Base-by-base conservation (phyloP, 2,113 vertebrate genomes). In the Lontra canadensis region DNA sequence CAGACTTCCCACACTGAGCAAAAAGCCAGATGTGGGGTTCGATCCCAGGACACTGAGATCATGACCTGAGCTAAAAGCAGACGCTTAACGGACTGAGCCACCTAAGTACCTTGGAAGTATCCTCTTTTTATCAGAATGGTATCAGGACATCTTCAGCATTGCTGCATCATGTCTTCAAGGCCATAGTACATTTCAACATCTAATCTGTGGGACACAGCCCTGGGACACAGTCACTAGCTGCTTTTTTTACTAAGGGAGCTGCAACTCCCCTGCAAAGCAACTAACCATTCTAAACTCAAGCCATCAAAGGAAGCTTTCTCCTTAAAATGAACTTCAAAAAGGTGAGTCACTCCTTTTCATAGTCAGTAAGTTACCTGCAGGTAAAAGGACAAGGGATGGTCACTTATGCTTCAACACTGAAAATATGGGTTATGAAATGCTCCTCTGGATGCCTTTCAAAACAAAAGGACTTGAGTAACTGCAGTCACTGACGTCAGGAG, bases 281-380 rank as follows among this genome's bases (percentile, higher is more conserved):
- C 42, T 55, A 49, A 39, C 15, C 7, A 76, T 80, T 93, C 67
- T 74, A 95, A 96, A 95, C 90, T 81, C 61, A 96, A 81, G n/a
- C 84, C 71, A 96, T 57, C 69, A 82, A 86, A 92, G 55, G 78
- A 73, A 74, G 61, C 23, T 79, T 73, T 87, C 61, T 74, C 49
- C 65, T 95, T 86, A 95, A 92, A 73, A 94, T 42, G 74, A 81
- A 73, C n/a, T 94, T 95, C 47, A 83, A 88, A 80, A 61, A 74
- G 69, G 59, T 80, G 55, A 85, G 83, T 84, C 88, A 93, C 61
- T 92, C 31, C 59, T 92, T 87, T 63, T 39, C 52, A 88, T 12
- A 69, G 31, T 65, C 34, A 92, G 49, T 39, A 79, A 85, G n/a
- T 94, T 93, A 65, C 23, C 65, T 71, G 17, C 7, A 52, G 47